phyloP scores from a whole-genome alignment of 2,113 vertebrate genomes.

The Grus americana region DNA sequence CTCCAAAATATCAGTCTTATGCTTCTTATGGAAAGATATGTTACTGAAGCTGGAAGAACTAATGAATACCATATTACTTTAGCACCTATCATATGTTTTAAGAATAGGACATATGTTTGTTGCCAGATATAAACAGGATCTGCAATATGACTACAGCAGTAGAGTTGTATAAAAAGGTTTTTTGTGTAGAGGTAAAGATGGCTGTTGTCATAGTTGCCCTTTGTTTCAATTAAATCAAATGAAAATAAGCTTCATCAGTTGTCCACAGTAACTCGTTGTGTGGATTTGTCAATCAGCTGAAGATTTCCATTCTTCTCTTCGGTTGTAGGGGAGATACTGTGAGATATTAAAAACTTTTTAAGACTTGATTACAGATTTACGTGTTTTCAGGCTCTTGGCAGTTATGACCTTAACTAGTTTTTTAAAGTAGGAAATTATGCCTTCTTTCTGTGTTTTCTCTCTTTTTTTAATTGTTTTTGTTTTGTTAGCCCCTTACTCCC shows the following conservation, averaged over 20 bases:
- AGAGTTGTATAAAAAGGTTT: not conserved
- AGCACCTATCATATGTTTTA: not conserved
- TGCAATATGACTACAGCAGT: not conserved
- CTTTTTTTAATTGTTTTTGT: not conserved
- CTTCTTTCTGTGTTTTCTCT: not conserved
- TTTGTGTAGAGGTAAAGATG: not conserved
- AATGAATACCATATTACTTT: not conserved
- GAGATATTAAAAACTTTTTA: not conserved
- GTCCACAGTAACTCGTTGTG: not conserved
- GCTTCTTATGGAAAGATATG: not conserved
- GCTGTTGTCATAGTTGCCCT: not conserved
- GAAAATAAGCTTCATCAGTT: not conserved
- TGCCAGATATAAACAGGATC: not conserved
- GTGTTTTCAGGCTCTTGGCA: not conserved
- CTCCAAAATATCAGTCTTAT: slow-evolving; percentile 48
- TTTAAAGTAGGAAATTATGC: not conserved
- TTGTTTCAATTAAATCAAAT: not conserved
- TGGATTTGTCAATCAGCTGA: not conserved
- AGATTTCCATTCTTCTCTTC: not conserved
- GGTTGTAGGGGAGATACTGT: not conserved
- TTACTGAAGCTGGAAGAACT: not conserved
- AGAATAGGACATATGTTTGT: not conserved
- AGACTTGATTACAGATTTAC: not conserved
- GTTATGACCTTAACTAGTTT: not conserved
- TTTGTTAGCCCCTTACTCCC: not conserved